Base-by-base conservation (phyloP, 2,888 invertebrate genomes). In the Subacronicta megacephala region DNA sequence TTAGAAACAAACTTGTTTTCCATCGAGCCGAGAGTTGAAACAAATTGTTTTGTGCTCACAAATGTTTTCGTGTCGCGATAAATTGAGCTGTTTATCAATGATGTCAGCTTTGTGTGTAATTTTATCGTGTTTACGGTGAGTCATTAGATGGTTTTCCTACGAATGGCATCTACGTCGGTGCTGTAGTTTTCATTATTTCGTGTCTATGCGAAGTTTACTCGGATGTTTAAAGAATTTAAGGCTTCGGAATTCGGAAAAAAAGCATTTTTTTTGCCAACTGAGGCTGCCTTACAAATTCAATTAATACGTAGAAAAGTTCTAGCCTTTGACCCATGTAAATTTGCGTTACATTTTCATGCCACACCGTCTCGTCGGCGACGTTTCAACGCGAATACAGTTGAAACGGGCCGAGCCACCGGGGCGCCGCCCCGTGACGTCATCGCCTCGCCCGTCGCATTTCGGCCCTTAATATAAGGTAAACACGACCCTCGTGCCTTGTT, bases 381-480 rank as follows among this genome's bases (percentile, higher is more conserved):
- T 82, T 87, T 72, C 87, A 88, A 84, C 79, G 61, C 53, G 66
- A 90, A 83, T 61, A 64, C 62, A 72, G 84, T 87, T 88, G 88
- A 72, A 81, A 77, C 87, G 87, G 77, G 70, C 85, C 88, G 87
- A 89, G 87, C 85, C 89, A 74, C 74, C 70, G 67, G 70, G 88
- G 87, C 88, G 89, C 89, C 90, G 79, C 80, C 78, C 78, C 67
- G 81, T 88, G 89, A 90, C 90, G 90, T 91, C 90, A 90, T 80
- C 81, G 75, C 84, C 77, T 80, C 76, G 75, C 80, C 78, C 66
- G 64, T 78, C 72, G 75, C 78, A 67, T 60, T 72, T 59, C 45
- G 61, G 37, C 70, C 60, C 71, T 67, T 75, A 61, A 70, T 74
- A 72, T 72, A 74, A 71, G 64, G 82, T 82, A 84, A 87, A 85